Evolutionary conservation across 2,113 vertebrate genomes (phyloP).

Genomic region (Etia nguti): DNA sequence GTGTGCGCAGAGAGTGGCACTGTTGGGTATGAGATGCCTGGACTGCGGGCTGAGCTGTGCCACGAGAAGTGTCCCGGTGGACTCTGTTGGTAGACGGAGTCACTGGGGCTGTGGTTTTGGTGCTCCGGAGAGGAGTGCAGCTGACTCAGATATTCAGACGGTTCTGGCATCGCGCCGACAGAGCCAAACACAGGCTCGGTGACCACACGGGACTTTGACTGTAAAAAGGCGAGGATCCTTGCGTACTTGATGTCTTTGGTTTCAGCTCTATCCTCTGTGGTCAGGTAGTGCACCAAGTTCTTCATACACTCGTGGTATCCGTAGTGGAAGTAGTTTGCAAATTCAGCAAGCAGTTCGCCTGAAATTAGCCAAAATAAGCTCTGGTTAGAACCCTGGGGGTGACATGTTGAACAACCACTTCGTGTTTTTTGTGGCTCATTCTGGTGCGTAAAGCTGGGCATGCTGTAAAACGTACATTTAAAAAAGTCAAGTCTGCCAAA

Average conservation of each 20-base stretch:
- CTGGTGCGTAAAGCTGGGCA: constrained; percentile 5
- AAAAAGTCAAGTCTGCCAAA: background rate
- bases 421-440: background rate
- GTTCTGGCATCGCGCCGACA: constrained; percentile 74
- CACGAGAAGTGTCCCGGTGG: constrained; percentile 81
- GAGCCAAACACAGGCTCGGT: constrained; percentile 83
- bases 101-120: constrained; percentile 74
- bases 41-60: constrained; percentile 78
- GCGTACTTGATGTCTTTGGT: constrained; percentile 97
- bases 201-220: constrained; percentile 87
- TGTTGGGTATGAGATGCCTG: constrained; percentile 78
- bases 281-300: constrained; percentile 96
- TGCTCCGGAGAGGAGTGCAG: constrained; percentile 81
- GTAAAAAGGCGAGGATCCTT: constrained; percentile 91
- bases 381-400: background rate
- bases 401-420: background rate
- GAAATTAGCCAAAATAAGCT: background rate
- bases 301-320: constrained; percentile 99
- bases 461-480: background rate
- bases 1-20: constrained; percentile 74
- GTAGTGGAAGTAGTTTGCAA: constrained; percentile 98
- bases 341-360: constrained; percentile 92
- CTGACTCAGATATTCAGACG: constrained; percentile 80
- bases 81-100: constrained; percentile 79
- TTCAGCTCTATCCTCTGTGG: constrained; percentile 93